Evolutionary conservation across 2,113 vertebrate species (phyloP).

Genomic region (human (Homo sapiens)): DNA sequence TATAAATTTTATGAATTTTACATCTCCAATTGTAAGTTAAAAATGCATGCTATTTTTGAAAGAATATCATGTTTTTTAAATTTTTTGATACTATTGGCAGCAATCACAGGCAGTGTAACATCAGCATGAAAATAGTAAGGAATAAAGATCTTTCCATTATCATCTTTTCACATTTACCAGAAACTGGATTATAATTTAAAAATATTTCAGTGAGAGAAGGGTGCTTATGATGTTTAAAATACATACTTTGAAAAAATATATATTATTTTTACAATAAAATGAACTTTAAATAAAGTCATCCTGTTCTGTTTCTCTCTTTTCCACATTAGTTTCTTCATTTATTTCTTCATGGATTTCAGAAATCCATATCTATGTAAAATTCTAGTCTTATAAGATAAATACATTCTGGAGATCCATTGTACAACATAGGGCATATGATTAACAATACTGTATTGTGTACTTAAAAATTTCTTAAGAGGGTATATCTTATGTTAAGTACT

Average conservation of each 20-base stretch:
- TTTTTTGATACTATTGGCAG: not conserved
- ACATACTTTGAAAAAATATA: not conserved
- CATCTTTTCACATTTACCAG: slow-evolving; percentile 26
- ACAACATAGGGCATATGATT: no score
- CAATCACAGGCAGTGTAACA: not conserved
- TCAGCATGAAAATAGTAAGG: not conserved
- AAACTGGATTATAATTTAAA: slow-evolving; percentile 29
- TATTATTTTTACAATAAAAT: not conserved
- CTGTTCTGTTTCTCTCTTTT: not conserved
- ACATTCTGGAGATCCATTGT: not conserved
- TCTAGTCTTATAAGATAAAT: no score
- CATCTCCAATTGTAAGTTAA: not conserved
- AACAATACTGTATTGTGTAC: not conserved
- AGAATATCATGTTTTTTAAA: not conserved
- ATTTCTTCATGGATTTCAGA: not conserved
- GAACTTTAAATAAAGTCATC: not conserved
- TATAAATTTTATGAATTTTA: not conserved
- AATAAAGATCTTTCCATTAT: not conserved
- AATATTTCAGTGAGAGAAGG: not conserved
- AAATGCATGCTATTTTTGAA: not conserved
- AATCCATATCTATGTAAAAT: not conserved
- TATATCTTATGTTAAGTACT: not conserved
- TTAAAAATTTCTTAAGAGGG: not conserved
- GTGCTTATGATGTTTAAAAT: not conserved
- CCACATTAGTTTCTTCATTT: not conserved